Evolutionary conservation across 2,888 invertebrate genomes (phyloP), one percentile per base, ranked within the genome.

Genomic region (Eilema caniola): DNA sequence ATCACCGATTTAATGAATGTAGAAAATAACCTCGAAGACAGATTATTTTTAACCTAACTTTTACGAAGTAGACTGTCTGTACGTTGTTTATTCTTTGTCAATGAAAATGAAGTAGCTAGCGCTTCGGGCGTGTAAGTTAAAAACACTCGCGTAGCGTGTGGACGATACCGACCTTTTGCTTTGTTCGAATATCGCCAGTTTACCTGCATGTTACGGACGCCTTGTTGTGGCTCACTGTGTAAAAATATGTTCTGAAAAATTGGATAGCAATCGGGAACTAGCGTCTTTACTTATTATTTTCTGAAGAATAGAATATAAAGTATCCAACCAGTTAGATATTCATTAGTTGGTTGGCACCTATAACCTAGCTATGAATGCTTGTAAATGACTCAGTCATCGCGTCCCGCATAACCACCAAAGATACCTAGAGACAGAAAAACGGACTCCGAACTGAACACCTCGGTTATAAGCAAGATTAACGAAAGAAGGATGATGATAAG

Each of bases 141-240:
- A 88, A 89, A 89, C 90, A 89, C 85, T 88, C 86, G 86, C 86
- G 89, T 87, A 81, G 25, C 86, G 86, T 66, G 69, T 68, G 61
- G 33, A 66, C 70, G 59, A 66, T 56, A 63, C 69, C 60, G 16
- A 61, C 61, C 70, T 87, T 90, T 89, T 83, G 85, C 86, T 82
- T 79, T 81, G 72, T 71, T 53, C 53, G 14, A 47, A 28, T 62
- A 41, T 66, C 66, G 68, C 25, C 5, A 37, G 24, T 65, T 64
- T 64, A 53, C 53, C 63, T 63, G 63, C 47, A 63, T 64, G 20
- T 25, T 28, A 31, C n/a, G 8, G n/a, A n/a, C 31, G 33, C 31
- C 61, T n/a, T 12, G n/a, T 61, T 61, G 47, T 47, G 53, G n/a
- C 53, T 53, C n/a, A 53, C 10, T 53, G 20, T 20, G 31, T 31